These are phyloP conservation scores for Falcunculus frontatus DNA, from an alignment of 2,113 vertebrate species.

Conservation along the genomic window DNA sequence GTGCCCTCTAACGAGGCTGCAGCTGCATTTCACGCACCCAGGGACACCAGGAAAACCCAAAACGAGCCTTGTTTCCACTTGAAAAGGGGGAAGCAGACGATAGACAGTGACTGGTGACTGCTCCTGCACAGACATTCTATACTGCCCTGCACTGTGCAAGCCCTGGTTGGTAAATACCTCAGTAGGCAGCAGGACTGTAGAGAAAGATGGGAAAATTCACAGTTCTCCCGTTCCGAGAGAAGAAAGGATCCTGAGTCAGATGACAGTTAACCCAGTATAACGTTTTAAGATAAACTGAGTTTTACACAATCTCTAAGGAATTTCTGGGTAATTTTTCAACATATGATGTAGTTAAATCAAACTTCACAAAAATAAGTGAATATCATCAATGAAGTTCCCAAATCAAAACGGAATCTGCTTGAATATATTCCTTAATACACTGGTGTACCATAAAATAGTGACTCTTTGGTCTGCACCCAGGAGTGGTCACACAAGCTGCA, in stretches of 20 bases:
- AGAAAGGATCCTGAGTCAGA: not conserved
- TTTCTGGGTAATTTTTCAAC: not conserved
- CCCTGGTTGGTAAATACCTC: not conserved
- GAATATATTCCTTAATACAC: not conserved
- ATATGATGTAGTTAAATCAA: not conserved
- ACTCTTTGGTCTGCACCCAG: not conserved
- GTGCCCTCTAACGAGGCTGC: constrained; percentile 43
- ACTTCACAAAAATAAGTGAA: not conserved
- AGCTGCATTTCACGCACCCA: not conserved
- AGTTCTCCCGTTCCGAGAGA: not conserved
- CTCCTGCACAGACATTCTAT: not conserved
- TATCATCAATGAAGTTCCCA: not conserved
- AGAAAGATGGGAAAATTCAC: not conserved
- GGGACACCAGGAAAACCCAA: not conserved
- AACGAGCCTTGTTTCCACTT: not conserved
- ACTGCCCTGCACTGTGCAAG: not conserved
- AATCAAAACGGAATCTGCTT: not conserved
- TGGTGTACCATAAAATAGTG: not conserved
- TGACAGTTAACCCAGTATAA: not conserved
- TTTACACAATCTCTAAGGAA: not conserved
- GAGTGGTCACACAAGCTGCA: not conserved
- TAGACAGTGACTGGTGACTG: not conserved
- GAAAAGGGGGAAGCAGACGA: not conserved
- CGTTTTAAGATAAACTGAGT: not conserved
- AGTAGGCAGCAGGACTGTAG: not conserved